Evolutionary conservation across 2,888 invertebrate species (phyloP).

Genomic region (Pachymerium ferrugineum): DNA sequence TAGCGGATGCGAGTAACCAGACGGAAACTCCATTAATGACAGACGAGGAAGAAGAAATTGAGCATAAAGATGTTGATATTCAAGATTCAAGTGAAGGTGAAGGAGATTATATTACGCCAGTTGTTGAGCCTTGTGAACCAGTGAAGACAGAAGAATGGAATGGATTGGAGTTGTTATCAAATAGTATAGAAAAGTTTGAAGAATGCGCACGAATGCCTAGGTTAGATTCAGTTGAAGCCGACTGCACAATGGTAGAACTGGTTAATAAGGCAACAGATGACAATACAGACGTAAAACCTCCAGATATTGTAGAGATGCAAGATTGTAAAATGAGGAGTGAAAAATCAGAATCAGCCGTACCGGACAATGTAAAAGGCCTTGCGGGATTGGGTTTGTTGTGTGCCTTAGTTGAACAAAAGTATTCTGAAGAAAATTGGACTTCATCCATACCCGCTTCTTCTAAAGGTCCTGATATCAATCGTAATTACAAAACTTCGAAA

Average conservation of each 20-base stretch:
- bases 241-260: neutral
- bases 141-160: slow-evolving; percentile 29
- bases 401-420: slow-evolving; percentile 75
- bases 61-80: neutral
- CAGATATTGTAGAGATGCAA: slow-evolving; percentile 12
- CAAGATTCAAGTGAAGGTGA: neutral
- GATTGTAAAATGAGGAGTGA: neutral
- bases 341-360: neutral
- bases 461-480: slow-evolving; percentile 39
- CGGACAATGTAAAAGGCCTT: slow-evolving; percentile 36
- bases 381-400: slow-evolving; percentile 64
- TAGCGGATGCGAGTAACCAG: slow-evolving; percentile 69
- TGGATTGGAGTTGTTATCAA: slow-evolving; percentile 73
- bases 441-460: neutral
- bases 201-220: slow-evolving; percentile 44
- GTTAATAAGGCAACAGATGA: neutral
- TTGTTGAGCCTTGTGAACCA: slow-evolving; percentile 37
- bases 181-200: slow-evolving; percentile 75
- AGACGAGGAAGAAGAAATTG: slow-evolving; percentile 55
- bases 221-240: slow-evolving; percentile 2
- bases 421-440: slow-evolving; percentile 59
- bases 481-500: slow-evolving; percentile 42
- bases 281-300: neutral
- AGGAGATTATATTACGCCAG: slow-evolving; percentile 52
- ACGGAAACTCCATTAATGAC: slow-evolving; percentile 67